Evolutionary conservation across 35 echinoderm and acorn worm species (phyloP).

Genomic region (Lytechinus pictus): DNA sequence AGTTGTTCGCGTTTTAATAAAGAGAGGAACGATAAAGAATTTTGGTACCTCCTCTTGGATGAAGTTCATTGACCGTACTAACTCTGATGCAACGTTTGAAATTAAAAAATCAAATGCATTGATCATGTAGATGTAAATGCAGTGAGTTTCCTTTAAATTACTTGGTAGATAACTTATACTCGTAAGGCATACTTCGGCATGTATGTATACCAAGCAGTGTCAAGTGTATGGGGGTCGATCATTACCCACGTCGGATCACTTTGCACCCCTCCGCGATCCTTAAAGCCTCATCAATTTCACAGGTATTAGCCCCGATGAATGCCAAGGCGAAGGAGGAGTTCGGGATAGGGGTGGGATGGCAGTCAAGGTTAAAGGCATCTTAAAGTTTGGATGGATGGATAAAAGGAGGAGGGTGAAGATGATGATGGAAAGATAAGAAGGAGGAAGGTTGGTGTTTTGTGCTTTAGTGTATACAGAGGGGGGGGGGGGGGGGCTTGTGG

Average conservation of each 20-base stretch:
- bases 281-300: conserved; percentile 18
- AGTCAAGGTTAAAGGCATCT: not conserved
- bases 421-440: not conserved
- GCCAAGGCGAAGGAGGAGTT: not conserved
- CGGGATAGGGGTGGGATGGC: not conserved
- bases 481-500: not conserved
- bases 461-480: too few relatives aligned
- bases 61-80: too few relatives aligned
- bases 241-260: not conserved
- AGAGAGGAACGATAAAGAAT: too few relatives aligned
- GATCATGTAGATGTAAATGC: too few relatives aligned
- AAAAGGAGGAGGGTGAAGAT: not conserved
- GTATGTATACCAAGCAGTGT: not conserved
- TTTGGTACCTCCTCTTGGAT: too few relatives aligned
- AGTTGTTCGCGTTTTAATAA: too few relatives aligned
- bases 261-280: not conserved
- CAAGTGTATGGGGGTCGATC: not conserved
- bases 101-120: too few relatives aligned
- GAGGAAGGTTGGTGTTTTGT: not conserved
- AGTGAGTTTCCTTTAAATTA: not conserved
- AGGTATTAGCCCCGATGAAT: not conserved
- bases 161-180: not conserved
- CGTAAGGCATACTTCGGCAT: not conserved
- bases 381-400: too few relatives aligned
- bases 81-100: too few relatives aligned